Percentiles rank a stretch among this genome's conserved stretches.
phyloP scores from a whole-genome alignment of 2,888 invertebrate species.

The Conops quadrifasciatus region DNA sequence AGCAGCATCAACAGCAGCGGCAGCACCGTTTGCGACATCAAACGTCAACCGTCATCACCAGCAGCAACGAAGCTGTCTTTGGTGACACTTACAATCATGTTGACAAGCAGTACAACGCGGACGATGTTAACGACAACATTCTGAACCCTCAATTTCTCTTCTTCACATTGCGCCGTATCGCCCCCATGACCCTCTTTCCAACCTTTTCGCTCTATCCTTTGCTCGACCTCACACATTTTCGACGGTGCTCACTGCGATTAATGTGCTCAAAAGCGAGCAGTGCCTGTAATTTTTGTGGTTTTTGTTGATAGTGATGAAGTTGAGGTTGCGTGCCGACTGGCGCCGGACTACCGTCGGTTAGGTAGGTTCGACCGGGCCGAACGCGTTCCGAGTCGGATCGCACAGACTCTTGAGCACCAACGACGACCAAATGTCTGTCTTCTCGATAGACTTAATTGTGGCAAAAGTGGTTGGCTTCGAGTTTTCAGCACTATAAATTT shows the following conservation, averaged over 20 bases:
- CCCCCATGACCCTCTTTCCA: too few relatives aligned
- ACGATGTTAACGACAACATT: not conserved
- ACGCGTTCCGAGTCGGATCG: not conserved
- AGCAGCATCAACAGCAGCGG: not conserved
- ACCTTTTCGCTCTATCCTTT: not conserved
- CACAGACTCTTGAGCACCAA: not conserved
- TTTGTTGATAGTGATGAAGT: conserved; percentile 28
- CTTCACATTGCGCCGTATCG: too few relatives aligned
- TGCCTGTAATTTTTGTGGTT: conserved; percentile 34
- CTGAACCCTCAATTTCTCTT: not conserved
- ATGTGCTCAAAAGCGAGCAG: conserved; percentile 20
- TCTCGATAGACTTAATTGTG: conserved; percentile 1
- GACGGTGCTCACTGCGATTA: conserved; percentile 12
- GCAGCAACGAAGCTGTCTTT: conserved; percentile 7
- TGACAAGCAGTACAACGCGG: not conserved
- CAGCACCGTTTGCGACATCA: not conserved
- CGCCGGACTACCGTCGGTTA: not conserved
- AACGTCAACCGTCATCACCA: not conserved
- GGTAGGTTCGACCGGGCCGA: too few relatives aligned
- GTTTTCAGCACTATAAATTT: not conserved
- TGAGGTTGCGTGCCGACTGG: not conserved
- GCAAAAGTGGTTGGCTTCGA: conserved; percentile 1
- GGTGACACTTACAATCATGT: conserved; percentile 34
- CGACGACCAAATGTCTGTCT: not conserved
- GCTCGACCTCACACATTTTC: not conserved